phyloP scores from a whole-genome alignment of 2,888 invertebrate genomes.

The Gasteruption jaculator region DNA sequence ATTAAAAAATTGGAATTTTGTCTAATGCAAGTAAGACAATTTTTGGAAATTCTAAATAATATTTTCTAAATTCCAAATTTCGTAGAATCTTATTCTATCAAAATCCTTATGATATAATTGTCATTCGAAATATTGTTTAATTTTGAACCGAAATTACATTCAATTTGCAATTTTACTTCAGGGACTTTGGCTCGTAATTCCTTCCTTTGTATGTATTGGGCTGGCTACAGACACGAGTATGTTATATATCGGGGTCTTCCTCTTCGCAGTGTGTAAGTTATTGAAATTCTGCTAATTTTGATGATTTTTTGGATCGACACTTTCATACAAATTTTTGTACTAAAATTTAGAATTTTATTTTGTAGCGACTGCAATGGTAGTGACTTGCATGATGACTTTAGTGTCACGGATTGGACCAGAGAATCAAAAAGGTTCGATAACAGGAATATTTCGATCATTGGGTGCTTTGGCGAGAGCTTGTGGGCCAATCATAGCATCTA shows the following conservation, averaged over 20 bases:
- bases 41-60: too few species aligned
- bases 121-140: too few species aligned
- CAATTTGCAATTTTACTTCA: constrained; percentile 28
- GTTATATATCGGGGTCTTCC: constrained; percentile 76
- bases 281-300: background rate
- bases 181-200: constrained; percentile 81
- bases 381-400: constrained; percentile 90
- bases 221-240: constrained; percentile 59
- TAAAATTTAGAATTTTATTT: constrained; percentile 2
- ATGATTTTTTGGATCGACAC: background rate
- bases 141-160: constrained; percentile 4
- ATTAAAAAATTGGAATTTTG: too few species aligned
- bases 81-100: too few species aligned
- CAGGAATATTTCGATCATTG: constrained; percentile 91
- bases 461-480: constrained; percentile 90
- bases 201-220: constrained; percentile 82
- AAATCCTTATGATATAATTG: too few species aligned
- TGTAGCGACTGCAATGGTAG: constrained; percentile 84
- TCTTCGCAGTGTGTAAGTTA: constrained; percentile 86
- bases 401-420: constrained; percentile 78
- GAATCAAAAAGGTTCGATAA: constrained; percentile 85
- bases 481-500: constrained; percentile 84
- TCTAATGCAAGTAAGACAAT: too few species aligned
- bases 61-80: too few species aligned
- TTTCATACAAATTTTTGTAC: background rate